Evolutionary conservation across 1,140 invertebrate genomes (phyloP).

Genomic region (Galendromus occidentalis): DNA sequence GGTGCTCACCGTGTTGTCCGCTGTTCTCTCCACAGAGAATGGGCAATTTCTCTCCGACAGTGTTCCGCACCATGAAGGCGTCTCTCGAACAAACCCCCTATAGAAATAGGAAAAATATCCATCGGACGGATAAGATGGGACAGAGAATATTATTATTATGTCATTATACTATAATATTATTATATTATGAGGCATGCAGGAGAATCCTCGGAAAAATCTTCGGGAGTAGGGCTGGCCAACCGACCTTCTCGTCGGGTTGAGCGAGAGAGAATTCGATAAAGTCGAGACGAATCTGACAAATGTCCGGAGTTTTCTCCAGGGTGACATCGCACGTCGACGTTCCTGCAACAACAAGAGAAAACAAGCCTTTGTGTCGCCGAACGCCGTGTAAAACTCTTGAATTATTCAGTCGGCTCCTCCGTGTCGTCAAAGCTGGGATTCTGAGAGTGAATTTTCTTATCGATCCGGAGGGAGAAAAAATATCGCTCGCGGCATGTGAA

Average conservation of each 20-base stretch:
- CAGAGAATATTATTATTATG: too few species aligned
- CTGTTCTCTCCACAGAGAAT: constrained; percentile 55
- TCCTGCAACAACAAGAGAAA: constrained; percentile 24
- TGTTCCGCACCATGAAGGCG: constrained; percentile 43
- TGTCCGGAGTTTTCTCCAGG: constrained; percentile 33
- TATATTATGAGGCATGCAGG: too few species aligned
- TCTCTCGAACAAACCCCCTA: constrained; percentile 45
- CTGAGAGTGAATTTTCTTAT: too few species aligned
- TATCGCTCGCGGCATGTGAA: too few species aligned
- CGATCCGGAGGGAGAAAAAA: too few species aligned
- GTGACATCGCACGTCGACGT: constrained; percentile 46
- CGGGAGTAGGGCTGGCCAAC: background rate
- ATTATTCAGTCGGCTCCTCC: too few species aligned
- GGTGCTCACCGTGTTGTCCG: constrained; percentile 54
- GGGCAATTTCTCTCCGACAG: constrained; percentile 43
- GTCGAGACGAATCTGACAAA: constrained; percentile 16
- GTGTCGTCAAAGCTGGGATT: too few species aligned
- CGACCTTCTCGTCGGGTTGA: constrained; percentile 41
- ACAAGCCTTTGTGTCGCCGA: too few species aligned
- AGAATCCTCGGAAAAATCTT: too few species aligned
- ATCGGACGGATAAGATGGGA: too few species aligned
- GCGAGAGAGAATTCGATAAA: constrained; percentile 48
- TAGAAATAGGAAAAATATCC: background rate
- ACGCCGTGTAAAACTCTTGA: too few species aligned
- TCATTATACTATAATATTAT: too few species aligned